Conservation (phyloP, 2,888 invertebrate genomes). For the Megalurothrips usitatus region DNA sequence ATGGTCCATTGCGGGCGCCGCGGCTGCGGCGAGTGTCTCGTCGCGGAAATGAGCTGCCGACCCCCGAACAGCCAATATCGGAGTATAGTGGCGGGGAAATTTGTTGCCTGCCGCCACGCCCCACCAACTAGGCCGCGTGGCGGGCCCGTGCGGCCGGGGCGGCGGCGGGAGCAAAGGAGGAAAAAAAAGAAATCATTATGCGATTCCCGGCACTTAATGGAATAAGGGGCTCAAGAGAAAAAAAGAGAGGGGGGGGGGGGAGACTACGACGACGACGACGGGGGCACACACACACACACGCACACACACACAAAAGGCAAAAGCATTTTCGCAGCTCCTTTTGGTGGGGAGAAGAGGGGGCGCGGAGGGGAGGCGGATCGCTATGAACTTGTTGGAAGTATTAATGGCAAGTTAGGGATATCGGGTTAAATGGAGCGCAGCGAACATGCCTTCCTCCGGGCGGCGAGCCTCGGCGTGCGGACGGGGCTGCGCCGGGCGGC, state of each 20-base stretch:
- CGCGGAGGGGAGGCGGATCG: background rate
- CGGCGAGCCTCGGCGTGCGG: too few relatives aligned
- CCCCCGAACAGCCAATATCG: slow-evolving; percentile 19
- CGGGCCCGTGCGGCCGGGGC: background rate
- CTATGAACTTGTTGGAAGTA: slow-evolving; percentile 25
- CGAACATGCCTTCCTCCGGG: background rate
- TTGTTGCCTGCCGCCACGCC: background rate
- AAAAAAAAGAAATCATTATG: slow-evolving; percentile 10
- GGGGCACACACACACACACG: background rate
- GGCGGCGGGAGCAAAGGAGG: background rate
- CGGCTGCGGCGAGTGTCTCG: background rate
- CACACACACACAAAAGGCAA: background rate
- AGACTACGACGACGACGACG: background rate
- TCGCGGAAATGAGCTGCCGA: background rate
- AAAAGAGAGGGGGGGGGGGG: background rate
- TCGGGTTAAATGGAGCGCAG: slow-evolving; percentile 12
- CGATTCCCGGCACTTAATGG: background rate
- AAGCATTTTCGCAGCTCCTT: slow-evolving; percentile 6
- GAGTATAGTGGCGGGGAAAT: background rate
- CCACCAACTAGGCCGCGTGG: background rate
- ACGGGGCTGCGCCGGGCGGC: background rate
- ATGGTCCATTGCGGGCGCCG: background rate
- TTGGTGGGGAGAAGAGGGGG: background rate
- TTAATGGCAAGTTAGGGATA: slow-evolving; percentile 25
- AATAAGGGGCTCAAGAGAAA: background rate